These are phyloP conservation scores for Eulemur albifrons DNA, from an alignment of 2,797 vertebrate genomes.

Conservation along the genomic window DNA sequence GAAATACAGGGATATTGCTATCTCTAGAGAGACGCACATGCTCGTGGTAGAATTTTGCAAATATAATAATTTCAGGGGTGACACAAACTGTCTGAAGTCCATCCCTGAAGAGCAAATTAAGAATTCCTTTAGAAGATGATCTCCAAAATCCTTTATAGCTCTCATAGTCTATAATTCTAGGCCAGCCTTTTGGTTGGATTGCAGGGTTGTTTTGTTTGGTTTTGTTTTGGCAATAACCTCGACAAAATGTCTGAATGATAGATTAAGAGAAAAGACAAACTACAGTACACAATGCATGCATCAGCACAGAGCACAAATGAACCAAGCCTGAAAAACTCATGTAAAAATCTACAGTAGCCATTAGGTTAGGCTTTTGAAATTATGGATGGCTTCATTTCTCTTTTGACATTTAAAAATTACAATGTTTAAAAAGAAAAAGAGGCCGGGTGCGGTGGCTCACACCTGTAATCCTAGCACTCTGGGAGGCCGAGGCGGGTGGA, in stretches of 20 bases:
- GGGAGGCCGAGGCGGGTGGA: too few species aligned
- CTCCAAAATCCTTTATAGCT: background rate
- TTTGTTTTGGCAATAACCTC: background rate
- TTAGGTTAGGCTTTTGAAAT: background rate
- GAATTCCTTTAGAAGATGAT: background rate
- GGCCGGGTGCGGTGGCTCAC: too few species aligned
- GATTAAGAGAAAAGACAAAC: background rate
- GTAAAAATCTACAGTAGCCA: background rate
- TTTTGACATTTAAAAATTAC: conserved; percentile 55
- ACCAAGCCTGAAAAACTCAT: background rate
- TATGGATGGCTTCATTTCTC: background rate
- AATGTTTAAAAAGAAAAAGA: background rate
- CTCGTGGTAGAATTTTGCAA: background rate
- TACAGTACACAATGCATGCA: background rate
- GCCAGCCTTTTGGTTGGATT: background rate
- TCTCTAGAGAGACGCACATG: background rate
- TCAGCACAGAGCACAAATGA: background rate
- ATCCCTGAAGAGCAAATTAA: background rate
- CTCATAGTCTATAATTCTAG: background rate
- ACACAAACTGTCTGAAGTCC: background rate
- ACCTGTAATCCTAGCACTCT: too few species aligned
- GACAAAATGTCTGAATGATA: background rate
- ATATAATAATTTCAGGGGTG: background rate
- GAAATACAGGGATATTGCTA: background rate
- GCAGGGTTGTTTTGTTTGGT: background rate